Conservation (phyloP, 1,140 invertebrate species). For the Solenopsis invicta region DNA sequence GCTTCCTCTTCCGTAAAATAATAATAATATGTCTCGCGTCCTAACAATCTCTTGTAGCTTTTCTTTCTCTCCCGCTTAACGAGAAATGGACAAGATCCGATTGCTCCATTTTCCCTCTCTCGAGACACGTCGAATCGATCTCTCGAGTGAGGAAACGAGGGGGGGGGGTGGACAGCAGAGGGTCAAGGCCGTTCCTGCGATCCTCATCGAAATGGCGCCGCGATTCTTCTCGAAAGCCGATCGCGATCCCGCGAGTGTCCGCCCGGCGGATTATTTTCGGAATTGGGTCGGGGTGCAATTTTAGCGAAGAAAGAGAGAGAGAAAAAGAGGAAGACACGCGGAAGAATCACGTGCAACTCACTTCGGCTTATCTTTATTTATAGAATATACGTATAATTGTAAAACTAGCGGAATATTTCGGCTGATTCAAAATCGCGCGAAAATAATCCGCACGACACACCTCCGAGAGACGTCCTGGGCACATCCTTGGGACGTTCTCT, state of each 20-base stretch:
- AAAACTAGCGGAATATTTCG: slow-evolving; percentile 4
- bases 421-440: not conserved
- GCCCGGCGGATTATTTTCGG: slow-evolving; percentile 42
- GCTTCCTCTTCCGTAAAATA: not conserved
- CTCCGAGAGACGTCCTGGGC: too few relatives aligned
- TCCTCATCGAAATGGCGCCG: not conserved
- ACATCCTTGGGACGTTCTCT: too few relatives aligned
- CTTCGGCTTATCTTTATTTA: slow-evolving; percentile 12
- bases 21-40: not conserved
- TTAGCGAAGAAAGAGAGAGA: not conserved
- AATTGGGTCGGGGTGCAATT: slow-evolving; percentile 25
- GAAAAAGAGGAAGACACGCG: not conserved
- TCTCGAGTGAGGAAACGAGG: not conserved
- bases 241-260: not conserved
- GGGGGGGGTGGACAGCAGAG: not conserved
- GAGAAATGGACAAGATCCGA: not conserved
- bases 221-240: slow-evolving; percentile 4
- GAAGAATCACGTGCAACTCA: not conserved
- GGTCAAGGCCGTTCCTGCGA: slow-evolving; percentile 34
- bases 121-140: not conserved
- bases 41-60: not conserved
- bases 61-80: not conserved
- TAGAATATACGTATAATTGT: slow-evolving; percentile 40
- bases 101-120: not conserved
- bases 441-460: not conserved